Evolutionary conservation across 1,140 invertebrate species (phyloP), one percentile per base, ranked within the genome.

Genomic region (Drosophila parabipectinata): DNA sequence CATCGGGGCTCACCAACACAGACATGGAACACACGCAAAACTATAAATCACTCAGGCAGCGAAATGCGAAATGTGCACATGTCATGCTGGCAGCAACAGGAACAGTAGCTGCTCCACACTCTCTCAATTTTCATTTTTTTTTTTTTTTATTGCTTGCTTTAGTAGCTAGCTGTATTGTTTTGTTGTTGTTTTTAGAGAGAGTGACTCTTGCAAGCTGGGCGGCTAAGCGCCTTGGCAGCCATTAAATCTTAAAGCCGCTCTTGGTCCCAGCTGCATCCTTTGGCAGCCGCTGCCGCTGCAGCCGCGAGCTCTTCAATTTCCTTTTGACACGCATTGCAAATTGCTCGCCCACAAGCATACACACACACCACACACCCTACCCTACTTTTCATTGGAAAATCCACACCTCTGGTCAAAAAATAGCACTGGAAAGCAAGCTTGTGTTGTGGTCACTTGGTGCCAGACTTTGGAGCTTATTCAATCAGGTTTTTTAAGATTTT

Each of bases 31-130:
- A 59, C 61, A 53, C 50, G 55, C 53, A 82, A 54, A 88, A 68
- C 82, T 82, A 85, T 87, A 85, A 88, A 87, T 85, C 82, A 87
- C 80, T 88, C 82, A 88, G 83, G 75, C 83, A 79, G 75, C 72
- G 73, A 83, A 84, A 85, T 79, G 76, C 81, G 77, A 85, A 85
- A 87, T 87, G 82, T 88, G 82, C 82, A 87, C 75, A 87, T 88
- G 83, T 77, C 83, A 87, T 69, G 63, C 57, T 64, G 66, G 55
- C 69, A 77, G 55, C 58, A 50, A 28, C 67, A 50, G 21, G 56
- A 57, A 54, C 24, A 51, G 55, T 28, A 37, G 28, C 55, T 44
- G 26, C 44, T 62, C 54, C 30, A 37, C 30, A 45, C 60, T 21
- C 60, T 62, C 30, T 55, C 32, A 32, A 48, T 15, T 28, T 47